Conservation (phyloP, 2,113 vertebrate genomes). For the Gallinago jamesoni region DNA sequence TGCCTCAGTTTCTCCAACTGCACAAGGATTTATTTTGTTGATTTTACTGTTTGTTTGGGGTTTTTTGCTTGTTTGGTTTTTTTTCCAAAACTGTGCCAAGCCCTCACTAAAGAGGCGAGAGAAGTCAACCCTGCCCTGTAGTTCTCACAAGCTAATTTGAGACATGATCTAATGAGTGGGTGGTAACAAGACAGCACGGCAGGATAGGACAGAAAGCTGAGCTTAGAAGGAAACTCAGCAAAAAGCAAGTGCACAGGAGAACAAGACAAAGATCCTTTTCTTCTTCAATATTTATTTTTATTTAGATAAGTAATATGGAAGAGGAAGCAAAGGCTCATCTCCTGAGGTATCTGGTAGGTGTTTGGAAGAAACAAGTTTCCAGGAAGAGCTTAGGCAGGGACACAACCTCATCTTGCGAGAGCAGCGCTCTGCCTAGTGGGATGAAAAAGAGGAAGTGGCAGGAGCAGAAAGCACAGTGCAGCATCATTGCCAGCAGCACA, state of each 20-base stretch:
- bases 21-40: background rate
- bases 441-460: background rate
- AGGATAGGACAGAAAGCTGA: background rate
- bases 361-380: background rate
- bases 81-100: background rate
- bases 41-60: background rate
- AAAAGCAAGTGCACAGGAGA: background rate
- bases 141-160: slow-evolving; percentile 39
- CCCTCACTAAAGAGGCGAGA: background rate
- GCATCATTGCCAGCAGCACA: background rate
- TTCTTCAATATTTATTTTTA: background rate
- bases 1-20: background rate
- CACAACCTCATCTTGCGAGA: background rate
- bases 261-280: background rate
- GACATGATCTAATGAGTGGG: slow-evolving; percentile 29
- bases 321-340: background rate
- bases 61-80: background rate
- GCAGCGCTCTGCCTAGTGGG: background rate
- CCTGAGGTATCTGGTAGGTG: background rate
- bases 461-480: background rate
- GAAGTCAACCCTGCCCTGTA: background rate
- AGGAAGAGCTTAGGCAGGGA: background rate
- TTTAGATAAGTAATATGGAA: background rate
- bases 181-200: background rate
- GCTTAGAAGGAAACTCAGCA: background rate